Conservation (phyloP, 2,797 vertebrate species). For the Neomorphus geoffroyi region DNA sequence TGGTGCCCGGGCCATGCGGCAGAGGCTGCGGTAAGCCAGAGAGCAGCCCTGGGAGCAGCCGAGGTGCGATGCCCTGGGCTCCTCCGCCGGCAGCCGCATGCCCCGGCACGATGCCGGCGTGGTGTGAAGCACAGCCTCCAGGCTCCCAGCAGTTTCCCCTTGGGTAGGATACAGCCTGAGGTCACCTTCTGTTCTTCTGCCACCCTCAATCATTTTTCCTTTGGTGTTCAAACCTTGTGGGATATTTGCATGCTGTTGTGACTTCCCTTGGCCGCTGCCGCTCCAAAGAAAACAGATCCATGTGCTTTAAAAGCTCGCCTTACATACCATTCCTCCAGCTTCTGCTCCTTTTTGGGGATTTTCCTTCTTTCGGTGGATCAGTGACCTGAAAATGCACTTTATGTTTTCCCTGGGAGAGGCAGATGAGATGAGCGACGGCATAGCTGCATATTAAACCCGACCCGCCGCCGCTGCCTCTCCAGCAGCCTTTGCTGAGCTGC, state of each 20-base stretch:
- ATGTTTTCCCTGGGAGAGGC: conserved; percentile 47
- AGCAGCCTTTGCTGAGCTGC: neutral
- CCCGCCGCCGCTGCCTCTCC: neutral
- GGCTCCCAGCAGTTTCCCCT: neutral
- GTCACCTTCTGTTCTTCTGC: neutral
- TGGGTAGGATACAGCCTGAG: neutral
- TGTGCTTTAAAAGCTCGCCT: conserved; percentile 42
- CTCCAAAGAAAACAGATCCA: conserved; percentile 50
- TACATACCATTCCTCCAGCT: conserved; percentile 48
- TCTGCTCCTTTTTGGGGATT: conserved; percentile 54
- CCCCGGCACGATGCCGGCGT: accelerated
- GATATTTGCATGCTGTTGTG: conserved; percentile 7
- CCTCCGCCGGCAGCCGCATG: neutral
- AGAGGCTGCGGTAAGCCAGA: accelerated
- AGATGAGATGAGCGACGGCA: conserved; percentile 25
- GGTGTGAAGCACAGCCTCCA: neutral
- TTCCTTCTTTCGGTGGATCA: conserved; percentile 14
- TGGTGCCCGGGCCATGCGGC: accelerated
- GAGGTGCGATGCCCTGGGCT: neutral
- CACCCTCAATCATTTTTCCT: neutral
- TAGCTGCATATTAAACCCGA: conserved; percentile 39
- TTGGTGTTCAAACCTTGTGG: neutral
- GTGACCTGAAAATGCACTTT: conserved; percentile 59
- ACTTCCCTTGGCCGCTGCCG: neutral
- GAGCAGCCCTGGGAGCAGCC: neutral